phyloP scores from a whole-genome alignment of 2,113 vertebrate genomes.

The Ariopsis seemanni region DNA sequence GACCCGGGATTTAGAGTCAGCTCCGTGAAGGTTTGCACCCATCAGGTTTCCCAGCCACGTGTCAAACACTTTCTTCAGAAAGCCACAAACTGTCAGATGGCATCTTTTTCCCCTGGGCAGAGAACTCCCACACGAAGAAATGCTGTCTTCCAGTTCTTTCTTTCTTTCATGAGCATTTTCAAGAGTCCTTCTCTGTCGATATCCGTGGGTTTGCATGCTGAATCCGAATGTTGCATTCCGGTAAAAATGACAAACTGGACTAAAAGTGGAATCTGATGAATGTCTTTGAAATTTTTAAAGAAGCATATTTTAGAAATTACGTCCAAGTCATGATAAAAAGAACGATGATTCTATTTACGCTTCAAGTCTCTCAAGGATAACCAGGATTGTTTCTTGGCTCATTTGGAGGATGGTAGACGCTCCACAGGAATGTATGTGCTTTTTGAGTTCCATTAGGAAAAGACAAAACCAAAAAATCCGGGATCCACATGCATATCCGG shows the following conservation, averaged over 20 bases:
- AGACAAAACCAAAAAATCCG: no score
- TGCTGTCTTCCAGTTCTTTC: conserved; percentile 15
- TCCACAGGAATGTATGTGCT: no score
- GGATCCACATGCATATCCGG: no score
- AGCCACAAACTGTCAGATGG: conserved; percentile 57
- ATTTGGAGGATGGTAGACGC: not conserved
- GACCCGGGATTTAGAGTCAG: conserved; percentile 50
- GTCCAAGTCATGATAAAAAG: not conserved
- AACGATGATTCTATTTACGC: not conserved
- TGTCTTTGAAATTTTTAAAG: not conserved
- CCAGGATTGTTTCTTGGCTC: not conserved
- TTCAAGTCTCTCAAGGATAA: not conserved
- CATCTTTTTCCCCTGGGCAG: conserved; percentile 40
- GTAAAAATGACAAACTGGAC: not conserved
- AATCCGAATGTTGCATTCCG: not conserved
- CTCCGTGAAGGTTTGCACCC: conserved; percentile 55
- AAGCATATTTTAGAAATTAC: not conserved
- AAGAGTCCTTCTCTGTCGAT: not conserved
- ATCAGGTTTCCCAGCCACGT: conserved; percentile 53
- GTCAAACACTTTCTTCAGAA: conserved; percentile 48
- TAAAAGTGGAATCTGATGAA: no score
- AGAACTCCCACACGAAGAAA: conserved; percentile 39
- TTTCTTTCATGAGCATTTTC: conserved; percentile 26
- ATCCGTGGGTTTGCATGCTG: not conserved
- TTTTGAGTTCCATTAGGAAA: no score